phyloP scores from a whole-genome alignment of 1,140 invertebrate genomes.

The Dreissena polymorpha region DNA sequence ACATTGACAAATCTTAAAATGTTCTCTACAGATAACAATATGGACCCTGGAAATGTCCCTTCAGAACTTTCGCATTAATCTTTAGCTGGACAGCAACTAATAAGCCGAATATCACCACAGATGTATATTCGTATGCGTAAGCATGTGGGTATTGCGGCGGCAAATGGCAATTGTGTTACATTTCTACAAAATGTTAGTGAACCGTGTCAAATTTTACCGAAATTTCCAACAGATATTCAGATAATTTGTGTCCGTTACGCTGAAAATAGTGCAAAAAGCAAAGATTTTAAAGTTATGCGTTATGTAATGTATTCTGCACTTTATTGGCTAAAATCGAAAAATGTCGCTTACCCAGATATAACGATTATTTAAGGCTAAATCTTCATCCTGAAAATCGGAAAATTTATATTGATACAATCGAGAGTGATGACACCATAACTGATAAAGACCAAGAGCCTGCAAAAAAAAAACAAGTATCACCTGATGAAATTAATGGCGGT shows the following conservation, averaged over 20 bases:
- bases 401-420: constrained; percentile 18
- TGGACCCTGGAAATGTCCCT: constrained; percentile 24
- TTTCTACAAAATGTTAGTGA: constrained; percentile 54
- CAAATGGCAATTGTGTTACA: constrained; percentile 45
- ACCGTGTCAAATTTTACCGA: constrained; percentile 26
- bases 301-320: constrained; percentile 39
- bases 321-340: too few species aligned
- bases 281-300: constrained; percentile 38
- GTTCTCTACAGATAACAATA: constrained; percentile 54
- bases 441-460: constrained; percentile 49
- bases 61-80: constrained; percentile 25
- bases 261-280: constrained; percentile 28
- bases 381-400: constrained; percentile 10
- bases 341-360: constrained; percentile 45
- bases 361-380: constrained; percentile 41
- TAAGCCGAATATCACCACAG: constrained; percentile 26
- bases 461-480: constrained; percentile 15
- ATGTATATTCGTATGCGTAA: constrained; percentile 45
- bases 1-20: constrained; percentile 51
- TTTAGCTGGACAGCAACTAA: too few species aligned
- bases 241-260: constrained; percentile 34
- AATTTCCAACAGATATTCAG: constrained; percentile 32
- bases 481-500: constrained; percentile 7
- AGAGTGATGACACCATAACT: neutral
- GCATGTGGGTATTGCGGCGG: constrained; percentile 53